Evolutionary conservation across 2,888 invertebrate genomes (phyloP), one percentile per base, ranked within the genome.

Genomic region (Eilema caniola): DNA sequence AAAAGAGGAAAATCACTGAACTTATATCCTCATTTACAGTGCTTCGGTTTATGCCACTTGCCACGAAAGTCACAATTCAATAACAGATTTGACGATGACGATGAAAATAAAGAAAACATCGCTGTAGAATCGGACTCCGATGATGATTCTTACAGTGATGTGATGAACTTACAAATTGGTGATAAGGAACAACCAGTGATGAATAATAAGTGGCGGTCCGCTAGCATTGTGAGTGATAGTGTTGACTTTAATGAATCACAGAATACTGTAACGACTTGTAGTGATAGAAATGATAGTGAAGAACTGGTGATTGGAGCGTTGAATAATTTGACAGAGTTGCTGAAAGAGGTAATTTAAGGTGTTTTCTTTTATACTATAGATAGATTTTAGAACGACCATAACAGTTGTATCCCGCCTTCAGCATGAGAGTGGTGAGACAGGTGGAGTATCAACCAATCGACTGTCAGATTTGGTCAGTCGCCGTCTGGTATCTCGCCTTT

Each of bases 21-120:
- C 62, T 89, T 93, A 0, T 96, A 92, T 79, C 95, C 95, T 20
- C 96, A 96, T 82, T 86, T 96, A 47, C 95, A 96, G 82, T 96
- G 96, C 79, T 96, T 96, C 53, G 95, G 95, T 2, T 78, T 95
- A 16, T 86, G 92, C 61, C 91, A 93, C 66, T 66, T 92, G 20
- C 69, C 86, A 0, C 76, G 79, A 0, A 75, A 20, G 0, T 24
- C 77, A 20, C 70, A 70, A 3, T 82, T 82, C 1, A 70, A 80
- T 59, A 66, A 78, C 28, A 83, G 86, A 10, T 66, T 79, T 2
- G 86, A 86, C 68, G 90, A 93, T 33, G 95, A 95, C 31, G 95
- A 95, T 65, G 95, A 96, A 67, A 91, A 96, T 80, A 96, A 96
- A 78, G 96, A 96, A 73, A 96, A 96, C 78, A 86, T 94, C 66